phyloP scores from a whole-genome alignment of 2,113 vertebrate genomes.

The Coreoperca whiteheadi region DNA sequence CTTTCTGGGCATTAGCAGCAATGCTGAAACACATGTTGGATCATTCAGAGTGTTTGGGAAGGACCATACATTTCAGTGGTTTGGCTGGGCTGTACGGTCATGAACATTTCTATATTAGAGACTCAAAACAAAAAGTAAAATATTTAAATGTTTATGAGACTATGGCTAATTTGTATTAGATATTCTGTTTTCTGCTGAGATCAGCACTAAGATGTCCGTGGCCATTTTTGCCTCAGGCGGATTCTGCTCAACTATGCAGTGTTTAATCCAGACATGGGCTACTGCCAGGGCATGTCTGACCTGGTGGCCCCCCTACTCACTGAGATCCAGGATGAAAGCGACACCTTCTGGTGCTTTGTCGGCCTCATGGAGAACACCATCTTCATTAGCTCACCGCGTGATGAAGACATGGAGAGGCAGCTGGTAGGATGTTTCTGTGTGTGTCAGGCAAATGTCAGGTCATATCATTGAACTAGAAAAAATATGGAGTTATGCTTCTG shows the following conservation, averaged over 20 bases:
- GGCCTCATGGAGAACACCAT: conserved; percentile 99
- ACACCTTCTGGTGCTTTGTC: conserved; percentile 99
- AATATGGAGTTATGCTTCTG: not conserved
- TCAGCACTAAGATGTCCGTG: conserved; percentile 34
- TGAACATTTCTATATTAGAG: conserved; percentile 15
- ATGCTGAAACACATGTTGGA: conserved; percentile 55
- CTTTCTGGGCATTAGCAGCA: conserved; percentile 51
- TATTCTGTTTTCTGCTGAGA: conserved; percentile 38
- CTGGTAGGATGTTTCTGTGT: conserved; percentile 85
- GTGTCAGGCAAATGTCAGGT: not conserved
- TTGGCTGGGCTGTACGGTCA: conserved; percentile 29
- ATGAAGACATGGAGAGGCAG: conserved; percentile 98
- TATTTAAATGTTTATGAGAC: conserved; percentile 12
- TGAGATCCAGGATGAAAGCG: conserved; percentile 94
- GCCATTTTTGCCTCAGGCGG: conserved; percentile 82
- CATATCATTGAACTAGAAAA: not conserved
- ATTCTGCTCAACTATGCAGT: conserved; percentile 97
- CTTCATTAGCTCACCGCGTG: conserved; percentile 95
- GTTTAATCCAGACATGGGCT: conserved; percentile 92
- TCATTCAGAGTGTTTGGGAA: conserved; percentile 57
- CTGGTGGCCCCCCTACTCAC: conserved; percentile 95
- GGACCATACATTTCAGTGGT: conserved; percentile 46
- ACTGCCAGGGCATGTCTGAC: conserved; percentile 99
- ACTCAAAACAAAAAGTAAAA: not conserved
- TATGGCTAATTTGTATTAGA: not conserved